These are phyloP conservation scores for Leucoma salicis DNA, from an alignment of 2,888 invertebrate genomes.

Conservation along the genomic window DNA sequence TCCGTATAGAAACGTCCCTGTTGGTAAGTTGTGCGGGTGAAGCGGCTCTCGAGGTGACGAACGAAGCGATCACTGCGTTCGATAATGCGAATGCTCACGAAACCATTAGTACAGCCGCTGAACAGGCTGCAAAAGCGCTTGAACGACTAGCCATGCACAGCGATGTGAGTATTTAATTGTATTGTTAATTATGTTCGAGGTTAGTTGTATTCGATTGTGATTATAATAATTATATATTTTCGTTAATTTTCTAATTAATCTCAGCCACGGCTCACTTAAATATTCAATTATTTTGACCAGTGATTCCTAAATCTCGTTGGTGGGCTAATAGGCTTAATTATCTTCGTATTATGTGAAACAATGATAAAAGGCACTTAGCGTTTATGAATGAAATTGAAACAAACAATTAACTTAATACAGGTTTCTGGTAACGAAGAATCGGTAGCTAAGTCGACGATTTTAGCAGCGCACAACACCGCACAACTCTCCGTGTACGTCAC, in stretches of 20 bases:
- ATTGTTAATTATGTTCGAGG: too few relatives aligned
- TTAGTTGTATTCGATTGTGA: too few relatives aligned
- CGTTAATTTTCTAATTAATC: neutral
- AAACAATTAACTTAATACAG: conserved; percentile 26
- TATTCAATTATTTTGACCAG: too few relatives aligned
- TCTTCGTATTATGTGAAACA: too few relatives aligned
- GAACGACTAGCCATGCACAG: conserved; percentile 51
- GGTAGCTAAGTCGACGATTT: conserved; percentile 55
- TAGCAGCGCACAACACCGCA: conserved; percentile 65
- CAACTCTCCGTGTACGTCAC: conserved; percentile 64
- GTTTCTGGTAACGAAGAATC: conserved; percentile 64
- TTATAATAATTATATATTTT: too few relatives aligned
- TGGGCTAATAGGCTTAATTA: too few relatives aligned
- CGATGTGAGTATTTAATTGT: conserved; percentile 36
- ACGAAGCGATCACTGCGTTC: conserved; percentile 54
- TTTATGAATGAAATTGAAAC: too few relatives aligned
- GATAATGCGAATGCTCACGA: conserved; percentile 56
- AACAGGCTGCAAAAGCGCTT: conserved; percentile 55
- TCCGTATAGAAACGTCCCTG: conserved; percentile 33
- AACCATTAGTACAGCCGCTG: conserved; percentile 51
- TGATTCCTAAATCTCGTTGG: too few relatives aligned
- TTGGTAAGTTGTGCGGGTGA: conserved; percentile 56
- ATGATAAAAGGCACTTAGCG: too few relatives aligned
- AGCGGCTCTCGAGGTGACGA: conserved; percentile 57
- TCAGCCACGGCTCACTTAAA: neutral